Evolutionary conservation across 2,797 vertebrate species (phyloP).

Genomic region (Anabacerthia variegaticeps): DNA sequence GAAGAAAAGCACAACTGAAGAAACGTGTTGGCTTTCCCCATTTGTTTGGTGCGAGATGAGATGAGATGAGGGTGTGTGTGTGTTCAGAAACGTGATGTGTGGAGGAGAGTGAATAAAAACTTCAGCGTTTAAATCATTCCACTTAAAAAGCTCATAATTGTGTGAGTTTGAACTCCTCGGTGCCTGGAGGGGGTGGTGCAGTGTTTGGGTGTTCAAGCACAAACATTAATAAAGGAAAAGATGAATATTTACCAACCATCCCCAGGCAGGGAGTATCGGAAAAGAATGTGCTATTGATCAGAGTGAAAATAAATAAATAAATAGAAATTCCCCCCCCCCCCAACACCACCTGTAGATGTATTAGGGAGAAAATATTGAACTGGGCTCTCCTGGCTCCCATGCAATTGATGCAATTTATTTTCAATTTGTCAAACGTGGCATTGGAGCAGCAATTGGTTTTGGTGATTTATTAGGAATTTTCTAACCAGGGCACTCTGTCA

Average conservation of each 20-base stretch:
- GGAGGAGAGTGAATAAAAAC: background rate
- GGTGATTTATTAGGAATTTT: conserved; percentile 85
- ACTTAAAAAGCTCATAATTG: background rate
- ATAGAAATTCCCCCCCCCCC: background rate
- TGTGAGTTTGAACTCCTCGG: background rate
- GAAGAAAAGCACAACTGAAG: background rate
- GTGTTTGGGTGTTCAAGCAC: background rate
- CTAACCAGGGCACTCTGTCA: conserved; percentile 80
- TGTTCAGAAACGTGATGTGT: background rate
- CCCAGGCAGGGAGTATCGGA: background rate
- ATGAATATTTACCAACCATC: background rate
- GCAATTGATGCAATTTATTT: conserved; percentile 81
- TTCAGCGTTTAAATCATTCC: background rate
- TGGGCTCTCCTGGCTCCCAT: conserved; percentile 73
- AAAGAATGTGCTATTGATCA: background rate
- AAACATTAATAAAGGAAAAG: background rate
- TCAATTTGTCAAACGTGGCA: conserved; percentile 78
- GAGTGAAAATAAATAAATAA: conserved; percentile 14
- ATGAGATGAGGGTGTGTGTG: background rate
- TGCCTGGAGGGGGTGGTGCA: background rate
- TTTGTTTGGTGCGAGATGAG: background rate
- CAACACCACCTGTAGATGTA: conserved; percentile 26
- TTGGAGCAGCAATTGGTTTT: conserved; percentile 69
- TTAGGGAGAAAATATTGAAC: conserved; percentile 72
- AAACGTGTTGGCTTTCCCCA: background rate